phyloP scores from a whole-genome alignment of 2,888 invertebrate species.

The Hylaea fasciaria region DNA sequence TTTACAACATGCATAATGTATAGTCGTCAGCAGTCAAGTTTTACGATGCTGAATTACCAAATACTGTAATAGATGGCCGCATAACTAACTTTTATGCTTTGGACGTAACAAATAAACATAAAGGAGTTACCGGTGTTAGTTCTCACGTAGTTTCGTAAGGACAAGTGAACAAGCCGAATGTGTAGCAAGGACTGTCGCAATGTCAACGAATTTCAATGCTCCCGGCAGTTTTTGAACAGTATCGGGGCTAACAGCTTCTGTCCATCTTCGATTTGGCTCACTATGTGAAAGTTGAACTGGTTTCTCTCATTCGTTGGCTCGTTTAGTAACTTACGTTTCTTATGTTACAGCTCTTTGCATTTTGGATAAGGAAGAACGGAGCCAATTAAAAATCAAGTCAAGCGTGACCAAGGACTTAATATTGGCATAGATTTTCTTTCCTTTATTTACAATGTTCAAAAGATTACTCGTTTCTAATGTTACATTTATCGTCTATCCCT shows the following conservation, averaged over 20 bases:
- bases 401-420: no score
- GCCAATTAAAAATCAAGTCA: no score
- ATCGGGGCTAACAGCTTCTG: constrained; percentile 28
- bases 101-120: constrained; percentile 50
- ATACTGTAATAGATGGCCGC: constrained; percentile 51
- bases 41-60: constrained; percentile 44
- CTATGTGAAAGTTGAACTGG: constrained; percentile 32
- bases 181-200: constrained; percentile 62
- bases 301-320: constrained; percentile 22
- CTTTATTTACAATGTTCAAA: no score
- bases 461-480: neutral
- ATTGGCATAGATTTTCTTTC: no score
- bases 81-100: constrained; percentile 46
- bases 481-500: constrained; percentile 5
- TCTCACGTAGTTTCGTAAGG: constrained; percentile 63
- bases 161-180: constrained; percentile 32
- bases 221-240: constrained; percentile 23
- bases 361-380: neutral
- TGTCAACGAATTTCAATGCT: constrained; percentile 27
- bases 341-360: constrained; percentile 28
- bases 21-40: constrained; percentile 34
- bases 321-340: constrained; percentile 28
- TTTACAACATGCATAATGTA: constrained; percentile 28
- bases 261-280: constrained; percentile 33
- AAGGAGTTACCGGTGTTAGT: constrained; percentile 49